Conservation (phyloP, 2,113 vertebrate species). For the Stomatorhinus ivindoensis region DNA sequence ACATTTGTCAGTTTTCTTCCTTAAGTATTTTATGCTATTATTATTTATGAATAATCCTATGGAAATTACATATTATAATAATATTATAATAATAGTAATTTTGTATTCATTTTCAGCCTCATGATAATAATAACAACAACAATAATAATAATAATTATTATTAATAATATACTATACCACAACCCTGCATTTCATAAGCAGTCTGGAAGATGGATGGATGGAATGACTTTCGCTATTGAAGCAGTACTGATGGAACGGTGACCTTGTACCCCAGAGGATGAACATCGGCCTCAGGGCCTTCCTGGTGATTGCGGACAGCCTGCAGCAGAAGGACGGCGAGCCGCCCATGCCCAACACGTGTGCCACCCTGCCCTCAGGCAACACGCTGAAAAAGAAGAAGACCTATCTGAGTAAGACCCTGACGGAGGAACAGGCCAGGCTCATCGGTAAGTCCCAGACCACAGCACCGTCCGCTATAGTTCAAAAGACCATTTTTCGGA, state of each 20-base stretch:
- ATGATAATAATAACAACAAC: not conserved
- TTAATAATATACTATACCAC: not conserved
- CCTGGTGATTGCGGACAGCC: slow-evolving; percentile 91
- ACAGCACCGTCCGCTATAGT: not conserved
- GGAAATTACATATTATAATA: not conserved
- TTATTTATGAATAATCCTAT: not conserved
- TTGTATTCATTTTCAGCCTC: not conserved
- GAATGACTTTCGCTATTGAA: not conserved
- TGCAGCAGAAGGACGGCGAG: slow-evolving; percentile 96
- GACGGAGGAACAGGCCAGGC: slow-evolving; percentile 95
- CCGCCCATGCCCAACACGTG: slow-evolving; percentile 99
- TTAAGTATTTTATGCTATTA: not conserved
- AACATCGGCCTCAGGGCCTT: slow-evolving; percentile 96
- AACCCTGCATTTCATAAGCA: not conserved
- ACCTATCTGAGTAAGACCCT: slow-evolving; percentile 97
- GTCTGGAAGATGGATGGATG: not conserved
- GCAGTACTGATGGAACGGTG: not conserved
- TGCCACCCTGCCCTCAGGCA: slow-evolving; percentile 91
- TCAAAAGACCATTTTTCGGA: not conserved
- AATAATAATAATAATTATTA: not conserved
- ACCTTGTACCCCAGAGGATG: slow-evolving; percentile 75
- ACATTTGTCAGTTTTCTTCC: not conserved
- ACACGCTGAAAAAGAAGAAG: slow-evolving; percentile 95
- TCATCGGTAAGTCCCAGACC: slow-evolving; percentile 73
- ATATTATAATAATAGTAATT: not conserved